Conservation (phyloP, 1,140 invertebrate genomes). For the Streblospio benedicti region DNA sequence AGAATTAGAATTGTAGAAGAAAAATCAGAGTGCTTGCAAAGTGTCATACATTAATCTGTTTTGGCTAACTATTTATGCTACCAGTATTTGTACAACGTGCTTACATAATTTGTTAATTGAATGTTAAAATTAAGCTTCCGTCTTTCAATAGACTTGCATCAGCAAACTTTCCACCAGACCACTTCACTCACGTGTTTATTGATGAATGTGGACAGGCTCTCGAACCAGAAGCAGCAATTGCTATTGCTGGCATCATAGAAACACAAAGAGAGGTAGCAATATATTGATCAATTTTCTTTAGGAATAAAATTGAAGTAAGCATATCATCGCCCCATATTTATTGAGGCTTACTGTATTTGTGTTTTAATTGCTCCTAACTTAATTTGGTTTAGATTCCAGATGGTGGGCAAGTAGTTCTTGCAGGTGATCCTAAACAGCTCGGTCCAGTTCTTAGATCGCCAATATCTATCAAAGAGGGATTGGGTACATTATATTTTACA, state of each 20-base stretch:
- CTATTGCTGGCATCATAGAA: constrained; percentile 33
- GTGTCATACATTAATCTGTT: too few relatives aligned
- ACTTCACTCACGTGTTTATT: constrained; percentile 78
- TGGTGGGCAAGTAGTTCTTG: constrained; percentile 60
- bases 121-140: too few relatives aligned
- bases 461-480: constrained; percentile 56
- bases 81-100: too few relatives aligned
- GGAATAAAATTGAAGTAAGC: background rate
- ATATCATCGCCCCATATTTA: too few relatives aligned
- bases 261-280: background rate
- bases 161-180: constrained; percentile 56
- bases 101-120: too few relatives aligned
- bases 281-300: background rate
- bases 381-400: background rate
- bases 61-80: too few relatives aligned
- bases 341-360: constrained; percentile 22
- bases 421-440: constrained; percentile 84
- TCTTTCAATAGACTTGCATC: constrained; percentile 65
- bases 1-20: too few relatives aligned
- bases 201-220: constrained; percentile 84
- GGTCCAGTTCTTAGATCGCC: constrained; percentile 70
- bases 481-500: constrained; percentile 42
- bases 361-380: constrained; percentile 5
- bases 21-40: too few relatives aligned
- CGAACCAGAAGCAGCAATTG: constrained; percentile 62